Evolutionary conservation across 2,113 vertebrate species (phyloP), one percentile per base, ranked within the genome.

Genomic region (Pterocles gutturalis): DNA sequence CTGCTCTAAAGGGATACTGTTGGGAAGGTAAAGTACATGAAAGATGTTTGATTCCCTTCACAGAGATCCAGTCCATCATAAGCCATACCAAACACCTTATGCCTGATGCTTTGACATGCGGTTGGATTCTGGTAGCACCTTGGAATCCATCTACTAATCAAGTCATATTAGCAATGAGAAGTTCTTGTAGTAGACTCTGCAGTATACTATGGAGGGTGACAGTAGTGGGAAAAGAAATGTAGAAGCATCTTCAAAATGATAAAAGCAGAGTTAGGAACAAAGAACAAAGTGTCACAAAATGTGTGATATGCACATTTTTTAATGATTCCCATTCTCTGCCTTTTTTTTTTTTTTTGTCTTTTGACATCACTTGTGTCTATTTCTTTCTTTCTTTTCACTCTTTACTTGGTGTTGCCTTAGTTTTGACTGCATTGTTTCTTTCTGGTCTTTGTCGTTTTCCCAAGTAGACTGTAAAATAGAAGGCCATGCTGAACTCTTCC

Each of bases 61-160:
- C 38, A 90, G 34, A 67, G 54, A 90, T 95, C 72, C 67, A 76
- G 87, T 83, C 57, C 92, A 85, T 65, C 66, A 82, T 34, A 89
- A 95, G 69, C 69, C 84, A 64, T 87, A 94, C 58, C 16, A 83
- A 71, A 75, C 53, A 72, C 36, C 33, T 75, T 53, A 55, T 46
- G 71, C 26, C 38, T 96, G 81, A 91, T 83, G 33, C 54, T 82
- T 90, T 96, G 89, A 91, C 85, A 73, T 51, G 36, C 8, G 66
- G 75, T 84, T 75, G 41, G 43, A 92, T 93, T 93, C 76, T 45
- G 65, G 36, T 29, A 94, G 26, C 54, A 87, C 46, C 38, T 96
- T 96, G 33, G 46, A 96, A 86, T 57, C n/a, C 33, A 91, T 45
- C 88, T 86, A 78, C 48, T 92, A 96, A 93, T 72, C 61, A 90